phyloP scores from a whole-genome alignment of 2,888 invertebrate species.

The Orchestes rusci region DNA sequence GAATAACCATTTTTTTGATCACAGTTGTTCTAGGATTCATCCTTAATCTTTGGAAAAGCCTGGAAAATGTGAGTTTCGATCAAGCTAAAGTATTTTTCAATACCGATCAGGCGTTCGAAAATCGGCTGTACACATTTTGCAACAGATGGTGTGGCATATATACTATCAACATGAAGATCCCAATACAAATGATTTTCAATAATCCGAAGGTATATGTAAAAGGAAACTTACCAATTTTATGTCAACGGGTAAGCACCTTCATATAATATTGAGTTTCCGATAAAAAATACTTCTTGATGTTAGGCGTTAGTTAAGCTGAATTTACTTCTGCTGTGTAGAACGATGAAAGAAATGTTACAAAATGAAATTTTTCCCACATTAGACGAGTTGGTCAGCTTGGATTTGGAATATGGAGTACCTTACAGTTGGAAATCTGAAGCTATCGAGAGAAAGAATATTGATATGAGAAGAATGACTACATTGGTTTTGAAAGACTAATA shows the following conservation, averaged over 20 bases:
- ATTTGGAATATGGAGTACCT: constrained; percentile 40
- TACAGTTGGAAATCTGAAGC: constrained; percentile 28
- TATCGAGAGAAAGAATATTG: too few relatives aligned
- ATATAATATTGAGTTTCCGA: too few relatives aligned
- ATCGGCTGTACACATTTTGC: constrained; percentile 34
- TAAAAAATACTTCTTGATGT: too few relatives aligned
- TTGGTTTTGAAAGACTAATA: too few relatives aligned
- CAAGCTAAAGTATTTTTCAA: constrained; percentile 34
- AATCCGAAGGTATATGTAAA: constrained; percentile 31
- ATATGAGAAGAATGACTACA: too few relatives aligned
- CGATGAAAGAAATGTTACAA: constrained; percentile 32
- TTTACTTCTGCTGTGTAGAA: constrained; percentile 31
- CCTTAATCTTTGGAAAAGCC: constrained; percentile 28
- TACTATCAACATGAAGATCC: constrained; percentile 31
- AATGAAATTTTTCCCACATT: constrained; percentile 35
- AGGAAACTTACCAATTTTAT: constrained; percentile 34
- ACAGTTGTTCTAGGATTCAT: constrained; percentile 28
- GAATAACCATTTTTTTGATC: neutral
- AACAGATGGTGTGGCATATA: constrained; percentile 30
- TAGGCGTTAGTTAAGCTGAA: constrained; percentile 37
- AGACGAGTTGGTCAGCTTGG: constrained; percentile 36
- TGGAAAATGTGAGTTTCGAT: constrained; percentile 19
- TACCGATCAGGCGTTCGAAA: constrained; percentile 35
- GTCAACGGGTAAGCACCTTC: constrained; percentile 34
- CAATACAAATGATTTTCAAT: constrained; percentile 32